Base-by-base conservation (phyloP, 2,888 invertebrate genomes). In the Andrena trimmerana region DNA sequence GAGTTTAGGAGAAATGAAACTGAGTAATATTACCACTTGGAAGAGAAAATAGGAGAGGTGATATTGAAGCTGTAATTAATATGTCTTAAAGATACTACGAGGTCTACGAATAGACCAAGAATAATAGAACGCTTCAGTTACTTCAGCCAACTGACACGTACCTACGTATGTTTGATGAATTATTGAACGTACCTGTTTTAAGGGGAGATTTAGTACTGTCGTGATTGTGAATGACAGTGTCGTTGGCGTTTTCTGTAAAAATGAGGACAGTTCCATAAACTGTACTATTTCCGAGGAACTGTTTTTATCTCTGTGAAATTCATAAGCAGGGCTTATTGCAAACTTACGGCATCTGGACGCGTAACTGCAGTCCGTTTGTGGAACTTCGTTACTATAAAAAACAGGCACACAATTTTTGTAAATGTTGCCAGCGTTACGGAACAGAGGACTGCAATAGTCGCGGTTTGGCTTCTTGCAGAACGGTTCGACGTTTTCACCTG, bases 271-370 rank as follows among this genome's bases (percentile, higher is more conserved):
- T 65, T 33, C 29, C 4, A 16, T 29, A n/a, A 16, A 13, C 0
- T 29, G 16, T 13, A 8, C 36, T 20, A 7, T 2, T 42, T 5
- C 13, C 0, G 7, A 10, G 8, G 8, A 4, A 60, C 7, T 24
- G 27, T 24, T 31, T 36, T 29, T 31, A 7, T 5, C 2, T 60
- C 1, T 0, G 1, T 7, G 0, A 24, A 13, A 20, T 54, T 10
- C 5, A 16, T 8, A 8, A 36, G 33, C 6, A 10, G 2, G 1
- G 10, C 27, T 27, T n/a, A 5, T 62, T 5, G 8, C 8, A 8
- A 54, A 92, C 93, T 90, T 78, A 93, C 93, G 91, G 36, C 93
- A 93, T 91, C 91, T 88, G 29, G 59, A 83, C 20, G 20, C 27
- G 0, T 74, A n/a, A 48, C 29, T 89, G 74, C 93, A 93, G 29